Base-by-base conservation (phyloP, 2,113 vertebrate genomes). In the Enhydra lutris region DNA sequence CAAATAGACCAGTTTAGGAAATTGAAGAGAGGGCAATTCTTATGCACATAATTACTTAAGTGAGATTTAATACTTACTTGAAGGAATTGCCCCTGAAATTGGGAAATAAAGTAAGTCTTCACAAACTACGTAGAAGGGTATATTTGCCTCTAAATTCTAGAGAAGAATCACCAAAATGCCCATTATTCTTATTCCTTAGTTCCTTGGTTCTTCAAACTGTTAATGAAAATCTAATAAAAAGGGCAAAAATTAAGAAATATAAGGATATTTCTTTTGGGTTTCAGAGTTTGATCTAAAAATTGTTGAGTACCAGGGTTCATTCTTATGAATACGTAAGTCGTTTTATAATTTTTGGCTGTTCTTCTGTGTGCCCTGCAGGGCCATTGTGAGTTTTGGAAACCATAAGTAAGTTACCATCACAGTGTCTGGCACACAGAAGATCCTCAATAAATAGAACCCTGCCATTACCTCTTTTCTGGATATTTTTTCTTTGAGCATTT, bases 221-320 rank as follows among this genome's bases (percentile, higher is more conserved):
- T 85, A 29, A 36, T 9, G 92, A 89, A 88, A 79, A 42, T 11
- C 4, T 14, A 86, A 29, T 55, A 79, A 47, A 14, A 89, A 92
- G 55, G 12, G 14, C 42, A 91, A 20, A 67, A 12, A 92, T 18
- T 74, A 84, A 87, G 26, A 84, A 65, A 91, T 47, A 63, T 14
- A 34, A 36, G 29, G 63, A n/a, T 52, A 20, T 61, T 95, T 92
- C 11, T 83, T 76, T 90, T 89, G 69, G 52, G 26, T 63, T 55
- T 74, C 67, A 65, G 78, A 84, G 20, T 95, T 73, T 79, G 42
- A 29, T 83, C 71, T 71, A 83, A 94, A 95, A 96, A 67, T 39
- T 63, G 6, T 55, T 78, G 17, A 82, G 14, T 45, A 7, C 88
- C 24, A n/a, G 29, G 18, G 5, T 80, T 96, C 74, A 61, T 89